These are phyloP conservation scores for Poeciliopsis occidentalis DNA, from an alignment of 2,113 vertebrate genomes.

Conservation along the genomic window DNA sequence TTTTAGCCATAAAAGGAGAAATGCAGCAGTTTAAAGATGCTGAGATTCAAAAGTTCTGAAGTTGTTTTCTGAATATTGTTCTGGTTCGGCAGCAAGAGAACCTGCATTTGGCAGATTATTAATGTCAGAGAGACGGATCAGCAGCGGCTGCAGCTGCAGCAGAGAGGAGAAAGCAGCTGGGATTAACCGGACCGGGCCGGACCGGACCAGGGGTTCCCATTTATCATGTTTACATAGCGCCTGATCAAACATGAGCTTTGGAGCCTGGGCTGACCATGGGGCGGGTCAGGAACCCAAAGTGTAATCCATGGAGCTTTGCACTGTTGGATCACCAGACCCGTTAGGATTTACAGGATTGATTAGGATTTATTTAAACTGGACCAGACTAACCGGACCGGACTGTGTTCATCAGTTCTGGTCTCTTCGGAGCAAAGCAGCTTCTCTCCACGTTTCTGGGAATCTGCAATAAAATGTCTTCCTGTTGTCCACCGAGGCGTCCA, in stretches of 20 bases:
- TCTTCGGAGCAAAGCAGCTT: too few relatives aligned
- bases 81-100: constrained; percentile 14
- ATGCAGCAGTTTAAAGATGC: not conserved
- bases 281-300: too few relatives aligned
- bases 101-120: constrained; percentile 64
- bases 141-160: too few relatives aligned
- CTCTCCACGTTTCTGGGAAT: too few relatives aligned
- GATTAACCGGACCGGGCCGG: constrained; percentile 65
- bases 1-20: not conserved
- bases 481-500: too few relatives aligned
- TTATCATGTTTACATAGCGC: constrained; percentile 66
- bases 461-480: too few relatives aligned
- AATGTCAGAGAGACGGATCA: constrained; percentile 44
- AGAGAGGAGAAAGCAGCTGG: constrained; percentile 63
- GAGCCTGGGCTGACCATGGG: constrained; percentile 37
- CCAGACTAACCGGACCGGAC: too few relatives aligned
- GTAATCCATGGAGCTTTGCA: too few relatives aligned
- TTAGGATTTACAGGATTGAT: too few relatives aligned
- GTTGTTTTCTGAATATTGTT: not conserved
- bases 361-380: too few relatives aligned
- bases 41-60: not conserved
- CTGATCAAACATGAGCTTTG: constrained; percentile 79
- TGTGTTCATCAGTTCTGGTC: too few relatives aligned
- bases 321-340: too few relatives aligned
- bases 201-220: not conserved